Base-by-base conservation (phyloP, 2,888 invertebrate genomes). In the Pseudanteris insignis region DNA sequence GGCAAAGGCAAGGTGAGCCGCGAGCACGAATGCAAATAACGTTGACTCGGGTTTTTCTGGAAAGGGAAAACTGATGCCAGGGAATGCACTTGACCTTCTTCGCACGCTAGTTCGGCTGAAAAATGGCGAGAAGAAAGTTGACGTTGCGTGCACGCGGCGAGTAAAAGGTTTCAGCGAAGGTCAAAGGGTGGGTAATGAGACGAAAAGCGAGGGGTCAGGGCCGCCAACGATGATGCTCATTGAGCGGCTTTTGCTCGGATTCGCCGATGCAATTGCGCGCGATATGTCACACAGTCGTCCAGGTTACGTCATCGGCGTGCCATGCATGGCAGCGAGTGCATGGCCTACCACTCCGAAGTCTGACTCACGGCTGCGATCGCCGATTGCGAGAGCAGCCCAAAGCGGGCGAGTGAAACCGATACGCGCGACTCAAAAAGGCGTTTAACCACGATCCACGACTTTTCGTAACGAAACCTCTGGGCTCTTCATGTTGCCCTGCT, bases 301-400 rank as follows among this genome's bases (percentile, higher is more conserved):
- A 25, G 21, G 65, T 76, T 70, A 72, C 78, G 78, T 78, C 78
- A 78, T 69, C 69, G 71, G 62, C 67, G 63, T 72, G 70, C 78
- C 77, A 64, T 73, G 73, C 75, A 76, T 73, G 75, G 59, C 47
- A 60, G 75, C 67, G 70, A 72, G 69, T 70, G 63, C 67, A 64
- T 66, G 70, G 65, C 71, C 66, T 55, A 57, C 59, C 41, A 41
- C 62, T 59, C 66, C n/a, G n/a, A n/a, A n/a, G n/a, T 75, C 75
- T 75, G 76, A 76, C 26, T 18, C 76, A 76, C 69, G 70, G 63
- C 38, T 41, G 33, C 50, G 58, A 47, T 26, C 46, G 59, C 41
- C 11, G 41, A 66, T 71, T 71, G 68, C 66, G 65, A 73, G 70
- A 72, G 57, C 60, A 37, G 32, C 54, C 59, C 44, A 40, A 54